Evolutionary conservation across 2,888 invertebrate species (phyloP), one percentile per base, ranked within the genome.

Genomic region (Harpalus rufipes): DNA sequence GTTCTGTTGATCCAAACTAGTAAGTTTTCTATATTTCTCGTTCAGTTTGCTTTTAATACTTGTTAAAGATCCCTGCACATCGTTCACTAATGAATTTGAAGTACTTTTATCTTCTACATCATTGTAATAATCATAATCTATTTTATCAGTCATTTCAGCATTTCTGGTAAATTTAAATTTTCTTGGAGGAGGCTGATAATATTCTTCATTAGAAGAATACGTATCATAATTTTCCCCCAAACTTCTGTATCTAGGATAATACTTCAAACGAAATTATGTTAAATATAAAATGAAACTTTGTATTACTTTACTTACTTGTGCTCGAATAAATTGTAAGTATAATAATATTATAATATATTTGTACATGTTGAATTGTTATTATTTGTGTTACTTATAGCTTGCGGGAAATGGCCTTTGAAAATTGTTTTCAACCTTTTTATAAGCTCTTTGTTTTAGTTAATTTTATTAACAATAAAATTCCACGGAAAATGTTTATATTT

Each of bases 241-340:
- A 6, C 7, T 14, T 6, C 68, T 39, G n/a, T 68, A 68, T 25
- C 14, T 32, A 7, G n/a, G 8, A 12, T n/a, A 25, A 68, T 68
- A 68, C 68, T 68, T 68, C 1, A 25, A 25, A 21, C 1, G 4
- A 21, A 63, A 63, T 18, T 12, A 10, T 63, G 1, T 21, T 7
- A 25, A 63, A 7, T 25, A 10, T 8, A 12, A 51, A 51, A 51
- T 12, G 44, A 12, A 32, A 32, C 32, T 32, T 59, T 16, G 39
- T 18, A 16, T 21, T n/a, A n/a, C n/a, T 76, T n/a, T 21, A 76
- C 76, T 76, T 76, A 76, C 76, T 25, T 76, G 76, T 7, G 56
- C 76, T 51, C 44, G 16, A 41, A 76, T 51, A 44, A 76, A 76
- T 21, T 76, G 76, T 10, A 76, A 7, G 44, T 8, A 44, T 25